Conservation (phyloP, 2,797 vertebrate species). For the Ambastaia sidthimunki region DNA sequence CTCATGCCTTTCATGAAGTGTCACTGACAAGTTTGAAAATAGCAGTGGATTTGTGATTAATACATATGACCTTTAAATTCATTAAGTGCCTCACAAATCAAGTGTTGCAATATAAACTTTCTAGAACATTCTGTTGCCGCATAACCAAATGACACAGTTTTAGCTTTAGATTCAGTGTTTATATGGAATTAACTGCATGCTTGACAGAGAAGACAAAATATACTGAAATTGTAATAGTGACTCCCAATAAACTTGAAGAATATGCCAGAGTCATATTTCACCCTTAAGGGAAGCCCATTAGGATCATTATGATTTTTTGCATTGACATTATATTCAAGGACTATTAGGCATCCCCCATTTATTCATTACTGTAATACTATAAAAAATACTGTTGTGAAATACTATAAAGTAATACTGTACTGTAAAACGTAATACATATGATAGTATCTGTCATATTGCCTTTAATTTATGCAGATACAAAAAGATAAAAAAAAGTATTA, state of each 20-base stretch:
- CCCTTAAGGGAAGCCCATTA: not conserved
- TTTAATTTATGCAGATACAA: too few relatives aligned
- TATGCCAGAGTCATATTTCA: not conserved
- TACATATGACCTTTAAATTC: conserved; percentile 11
- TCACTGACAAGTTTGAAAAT: conserved; percentile 16
- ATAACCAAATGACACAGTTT: not conserved
- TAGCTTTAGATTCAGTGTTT: conserved; percentile 23
- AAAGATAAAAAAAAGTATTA: not conserved
- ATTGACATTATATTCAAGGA: too few relatives aligned
- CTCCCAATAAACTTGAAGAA: not conserved
- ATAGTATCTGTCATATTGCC: too few relatives aligned
- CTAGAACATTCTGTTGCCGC: conserved; percentile 1
- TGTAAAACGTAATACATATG: too few relatives aligned
- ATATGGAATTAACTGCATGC: not conserved
- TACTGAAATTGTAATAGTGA: not conserved
- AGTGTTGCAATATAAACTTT: not conserved
- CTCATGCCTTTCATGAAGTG: not conserved
- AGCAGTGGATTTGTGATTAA: not conserved
- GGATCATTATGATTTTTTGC: not conserved
- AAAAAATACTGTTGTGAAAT: too few relatives aligned
- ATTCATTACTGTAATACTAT: too few relatives aligned
- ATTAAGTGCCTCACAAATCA: not conserved
- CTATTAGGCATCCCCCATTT: too few relatives aligned
- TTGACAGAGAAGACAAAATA: not conserved
- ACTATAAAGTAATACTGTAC: too few relatives aligned